phyloP scores from a whole-genome alignment of 2,888 invertebrate genomes.

The Drosophila lacicola region DNA sequence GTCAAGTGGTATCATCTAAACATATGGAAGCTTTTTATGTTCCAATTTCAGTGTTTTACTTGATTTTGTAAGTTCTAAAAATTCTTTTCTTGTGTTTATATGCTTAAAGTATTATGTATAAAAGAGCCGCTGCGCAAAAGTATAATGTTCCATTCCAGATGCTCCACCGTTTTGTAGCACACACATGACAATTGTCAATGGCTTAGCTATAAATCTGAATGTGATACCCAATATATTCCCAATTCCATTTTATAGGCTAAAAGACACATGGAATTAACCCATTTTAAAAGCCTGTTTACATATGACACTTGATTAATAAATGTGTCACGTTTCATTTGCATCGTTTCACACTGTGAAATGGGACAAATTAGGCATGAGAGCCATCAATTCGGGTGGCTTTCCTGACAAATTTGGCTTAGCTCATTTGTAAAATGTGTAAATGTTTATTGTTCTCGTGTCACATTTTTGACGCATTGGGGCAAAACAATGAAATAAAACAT shows the following conservation, averaged over 20 bases:
- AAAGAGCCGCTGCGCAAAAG: too few species aligned
- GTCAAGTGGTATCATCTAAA: too few species aligned
- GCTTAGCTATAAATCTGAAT: background rate
- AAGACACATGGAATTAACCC: background rate
- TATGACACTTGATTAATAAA: constrained; percentile 5
- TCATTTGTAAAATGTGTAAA: constrained; percentile 39
- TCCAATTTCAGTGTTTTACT: too few species aligned
- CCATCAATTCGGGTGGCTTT: constrained; percentile 29
- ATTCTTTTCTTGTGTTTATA: too few species aligned
- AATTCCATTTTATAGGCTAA: background rate
- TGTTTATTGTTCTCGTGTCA: constrained; percentile 38
- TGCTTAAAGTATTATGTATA: too few species aligned
- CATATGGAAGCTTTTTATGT: too few species aligned
- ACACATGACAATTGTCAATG: background rate
- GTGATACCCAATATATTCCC: background rate
- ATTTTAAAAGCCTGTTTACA: background rate
- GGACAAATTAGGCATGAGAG: constrained; percentile 36
- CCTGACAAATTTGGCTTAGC: constrained; percentile 13
- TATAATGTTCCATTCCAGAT: background rate
- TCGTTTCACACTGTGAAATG: constrained; percentile 19
- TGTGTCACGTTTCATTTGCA: constrained; percentile 32
- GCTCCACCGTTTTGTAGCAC: background rate
- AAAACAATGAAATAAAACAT: constrained; percentile 39
- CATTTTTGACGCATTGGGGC: constrained; percentile 48
- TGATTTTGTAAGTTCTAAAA: too few species aligned